These are phyloP conservation scores for Drosophila tani DNA, from an alignment of 1,140 invertebrate species.

Conservation along the genomic window DNA sequence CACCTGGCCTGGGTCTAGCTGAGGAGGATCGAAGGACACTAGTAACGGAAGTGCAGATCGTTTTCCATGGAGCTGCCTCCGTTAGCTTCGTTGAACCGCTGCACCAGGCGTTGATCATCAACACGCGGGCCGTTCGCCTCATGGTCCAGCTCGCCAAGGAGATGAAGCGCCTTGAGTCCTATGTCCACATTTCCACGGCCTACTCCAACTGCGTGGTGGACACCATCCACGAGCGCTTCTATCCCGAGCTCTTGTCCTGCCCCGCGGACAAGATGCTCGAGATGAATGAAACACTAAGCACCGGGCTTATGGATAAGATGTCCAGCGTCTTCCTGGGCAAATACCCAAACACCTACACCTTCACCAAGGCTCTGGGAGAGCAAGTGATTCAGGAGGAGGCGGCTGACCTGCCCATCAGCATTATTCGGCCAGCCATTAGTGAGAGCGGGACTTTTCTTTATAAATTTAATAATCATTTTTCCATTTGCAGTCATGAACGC, in stretches of 20 bases:
- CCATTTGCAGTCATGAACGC: slow-evolving; percentile 89
- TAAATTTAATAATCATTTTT: too few relatives aligned
- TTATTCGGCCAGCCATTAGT: slow-evolving; percentile 90
- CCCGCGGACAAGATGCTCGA: slow-evolving; percentile 88
- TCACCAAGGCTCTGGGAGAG: slow-evolving; percentile 93
- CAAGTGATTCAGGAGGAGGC: slow-evolving; percentile 88
- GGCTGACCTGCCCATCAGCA: slow-evolving; percentile 89
- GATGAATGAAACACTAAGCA: slow-evolving; percentile 85
- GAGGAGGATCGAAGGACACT: slow-evolving; percentile 85
- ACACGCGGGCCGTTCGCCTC: slow-evolving; percentile 87
- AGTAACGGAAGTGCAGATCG: slow-evolving; percentile 86
- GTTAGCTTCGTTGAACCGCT: slow-evolving; percentile 93
- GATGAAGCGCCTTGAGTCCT: slow-evolving; percentile 88
- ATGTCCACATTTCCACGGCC: slow-evolving; percentile 91
- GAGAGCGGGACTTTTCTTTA: slow-evolving; percentile 88
- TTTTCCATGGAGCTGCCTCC: slow-evolving; percentile 95
- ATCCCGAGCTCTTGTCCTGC: slow-evolving; percentile 87
- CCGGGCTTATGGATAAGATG: slow-evolving; percentile 87
- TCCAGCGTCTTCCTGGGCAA: slow-evolving; percentile 88
- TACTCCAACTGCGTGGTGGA: slow-evolving; percentile 89
- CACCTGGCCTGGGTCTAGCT: slow-evolving; percentile 89
- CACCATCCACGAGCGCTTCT: slow-evolving; percentile 89
- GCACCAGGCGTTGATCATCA: slow-evolving; percentile 87
- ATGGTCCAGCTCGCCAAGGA: slow-evolving; percentile 86
- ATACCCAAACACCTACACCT: slow-evolving; percentile 93